A percentile compares a stretch with the other conserved stretches of the same genome.
Conservation (phyloP, 2,113 vertebrate genomes). For the Epinephelus lanceolatus region DNA sequence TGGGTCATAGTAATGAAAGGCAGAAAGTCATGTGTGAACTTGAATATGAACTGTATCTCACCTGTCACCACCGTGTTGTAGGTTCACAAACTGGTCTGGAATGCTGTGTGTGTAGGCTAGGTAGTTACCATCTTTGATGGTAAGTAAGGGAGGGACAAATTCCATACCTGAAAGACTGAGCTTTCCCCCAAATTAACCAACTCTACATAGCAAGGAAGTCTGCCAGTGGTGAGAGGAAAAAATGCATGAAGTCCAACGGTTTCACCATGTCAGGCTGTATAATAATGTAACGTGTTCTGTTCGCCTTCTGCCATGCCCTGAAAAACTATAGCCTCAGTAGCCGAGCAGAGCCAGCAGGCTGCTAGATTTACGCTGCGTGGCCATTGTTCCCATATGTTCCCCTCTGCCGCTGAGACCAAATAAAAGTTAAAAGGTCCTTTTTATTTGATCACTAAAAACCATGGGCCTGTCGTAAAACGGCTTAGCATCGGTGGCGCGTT, state of each 20-base stretch:
- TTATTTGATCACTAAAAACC: slow-evolving; percentile 85
- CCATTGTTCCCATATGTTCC: slow-evolving; percentile 73
- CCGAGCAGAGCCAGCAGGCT: slow-evolving; percentile 11
- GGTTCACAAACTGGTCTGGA: background rate
- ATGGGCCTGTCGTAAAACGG: slow-evolving; percentile 66
- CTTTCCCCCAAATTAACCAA: background rate
- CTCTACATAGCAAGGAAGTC: background rate
- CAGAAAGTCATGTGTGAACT: background rate
- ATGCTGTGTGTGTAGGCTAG: background rate
- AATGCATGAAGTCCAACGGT: background rate
- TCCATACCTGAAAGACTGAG: too few species aligned
- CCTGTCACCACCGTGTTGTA: background rate
- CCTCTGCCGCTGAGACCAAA: slow-evolving; percentile 72
- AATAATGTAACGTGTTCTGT: background rate
- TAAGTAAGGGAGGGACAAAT: background rate
- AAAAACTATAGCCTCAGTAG: slow-evolving; percentile 25
- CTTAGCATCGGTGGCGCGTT: slow-evolving; percentile 65
- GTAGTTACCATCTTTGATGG: background rate
- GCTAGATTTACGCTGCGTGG: slow-evolving; percentile 59
- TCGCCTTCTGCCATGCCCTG: slow-evolving; percentile 8
- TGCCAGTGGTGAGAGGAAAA: background rate
- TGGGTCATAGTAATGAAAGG: background rate
- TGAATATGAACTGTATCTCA: background rate
- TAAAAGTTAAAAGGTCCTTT: slow-evolving; percentile 85
- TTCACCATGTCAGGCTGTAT: background rate